These are phyloP conservation scores for Cataglyphis altisquamis DNA, from an alignment of 2,888 invertebrate species.

Conservation along the genomic window DNA sequence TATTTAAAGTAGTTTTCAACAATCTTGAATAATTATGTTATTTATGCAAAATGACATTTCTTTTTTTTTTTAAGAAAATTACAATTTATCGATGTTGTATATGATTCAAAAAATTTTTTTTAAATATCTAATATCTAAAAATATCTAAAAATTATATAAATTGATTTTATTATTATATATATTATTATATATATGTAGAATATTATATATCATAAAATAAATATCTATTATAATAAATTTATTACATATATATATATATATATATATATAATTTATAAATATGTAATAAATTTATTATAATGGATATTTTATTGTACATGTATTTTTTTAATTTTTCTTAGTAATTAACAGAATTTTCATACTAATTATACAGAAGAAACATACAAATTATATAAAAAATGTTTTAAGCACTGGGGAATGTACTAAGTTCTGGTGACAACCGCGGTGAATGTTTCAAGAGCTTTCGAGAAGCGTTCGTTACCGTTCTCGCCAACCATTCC, in stretches of 20 bases:
- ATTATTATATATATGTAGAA: no score
- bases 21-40: slow-evolving; percentile 3
- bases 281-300: neutral
- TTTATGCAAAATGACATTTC: neutral
- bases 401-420: slow-evolving; percentile 31
- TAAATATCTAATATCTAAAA: neutral
- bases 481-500: slow-evolving; percentile 73
- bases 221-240: no score
- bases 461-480: slow-evolving; percentile 72
- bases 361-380: neutral
- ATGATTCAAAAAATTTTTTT: neutral
- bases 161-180: neutral
- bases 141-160: neutral
- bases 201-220: no score
- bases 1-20: neutral
- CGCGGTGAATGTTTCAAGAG: slow-evolving; percentile 77
- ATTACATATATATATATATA: no score
- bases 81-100: neutral
- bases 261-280: no score
- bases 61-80: neutral
- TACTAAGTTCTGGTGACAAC: slow-evolving; percentile 60
- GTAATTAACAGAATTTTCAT: neutral
- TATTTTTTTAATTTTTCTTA: no score
- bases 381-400: neutral
- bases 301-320: neutral